phyloP scores from a whole-genome alignment of 1,140 invertebrate genomes.

The Goniozus legneri region DNA sequence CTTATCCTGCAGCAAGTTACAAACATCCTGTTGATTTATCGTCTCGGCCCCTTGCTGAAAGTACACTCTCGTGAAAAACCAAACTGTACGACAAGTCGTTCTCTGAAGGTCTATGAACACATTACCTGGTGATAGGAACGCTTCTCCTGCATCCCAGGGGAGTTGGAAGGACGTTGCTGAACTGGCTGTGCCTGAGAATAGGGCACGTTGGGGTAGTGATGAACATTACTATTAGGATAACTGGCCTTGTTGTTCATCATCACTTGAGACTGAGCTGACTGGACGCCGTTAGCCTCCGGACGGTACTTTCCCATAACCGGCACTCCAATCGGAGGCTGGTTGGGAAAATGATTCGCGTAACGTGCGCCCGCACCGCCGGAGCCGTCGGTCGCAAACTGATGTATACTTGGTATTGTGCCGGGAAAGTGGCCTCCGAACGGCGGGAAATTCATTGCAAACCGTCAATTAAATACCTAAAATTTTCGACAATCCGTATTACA shows the following conservation, averaged over 20 bases:
- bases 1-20: slow-evolving; percentile 51
- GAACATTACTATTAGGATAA: slow-evolving; percentile 51
- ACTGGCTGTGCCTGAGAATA: slow-evolving; percentile 50
- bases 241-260: slow-evolving; percentile 52
- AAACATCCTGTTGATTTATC: slow-evolving; percentile 51
- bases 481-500: background rate
- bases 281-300: slow-evolving; percentile 48
- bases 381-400: slow-evolving; percentile 61
- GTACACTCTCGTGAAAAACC: slow-evolving; percentile 1
- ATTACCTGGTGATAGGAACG: slow-evolving; percentile 50
- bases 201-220: slow-evolving; percentile 51
- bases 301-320: slow-evolving; percentile 53
- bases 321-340: slow-evolving; percentile 52
- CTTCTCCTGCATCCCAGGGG: slow-evolving; percentile 51
- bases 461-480: slow-evolving; percentile 46
- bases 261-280: slow-evolving; percentile 48
- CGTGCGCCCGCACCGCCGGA: slow-evolving; percentile 48
- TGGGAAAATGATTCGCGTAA: slow-evolving; percentile 53
- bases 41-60: slow-evolving; percentile 40
- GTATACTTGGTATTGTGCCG: slow-evolving; percentile 61
- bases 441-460: slow-evolving; percentile 62
- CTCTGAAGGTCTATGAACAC: too few species aligned
- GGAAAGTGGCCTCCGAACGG: slow-evolving; percentile 65
- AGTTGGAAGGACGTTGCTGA: slow-evolving; percentile 48
- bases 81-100: background rate